Base-by-base conservation (phyloP, 1,140 invertebrate genomes). In the Tetramorium simillimum region DNA sequence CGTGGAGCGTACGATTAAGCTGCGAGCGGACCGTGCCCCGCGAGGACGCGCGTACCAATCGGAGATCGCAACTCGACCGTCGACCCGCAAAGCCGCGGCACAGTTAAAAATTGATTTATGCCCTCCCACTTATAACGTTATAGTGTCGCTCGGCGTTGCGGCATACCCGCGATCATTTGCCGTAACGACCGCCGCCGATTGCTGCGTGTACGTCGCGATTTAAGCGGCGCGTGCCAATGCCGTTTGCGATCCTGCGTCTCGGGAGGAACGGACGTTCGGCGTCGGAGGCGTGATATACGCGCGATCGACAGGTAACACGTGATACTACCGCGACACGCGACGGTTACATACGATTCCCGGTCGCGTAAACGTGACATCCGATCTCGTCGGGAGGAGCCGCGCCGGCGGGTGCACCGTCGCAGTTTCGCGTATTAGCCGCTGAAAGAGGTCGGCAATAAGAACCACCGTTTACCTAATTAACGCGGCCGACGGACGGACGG, bases 381-480 rank as follows among this genome's bases (percentile, higher is more conserved):
- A 53, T 65, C 7, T 21, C 18, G 28, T 1, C 21, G 7, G 21
- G 28, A 63, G 37, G 18, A 67, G 14, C 33, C 21, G 33, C 33
- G 21, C 14, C 33, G 33, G 37, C 18, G 40, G 21, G 43, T 6
- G 3, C 37, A 21, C 10, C 72, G 33, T 67, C 65, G 76, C 80
- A 73, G 67, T 87, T 82, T 43, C 58, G 67, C 75, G 80, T 3
- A 87, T 90, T 89, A 90, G 56, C 40, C 37, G 73, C n/a, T 88
- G 77, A 91, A 90, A 88, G 86, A 91, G 90, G 87, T 86, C 90
- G 90, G 77, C 89, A 91, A 91, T 91, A 84, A 81, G 73, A 90
- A 85, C 76, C 72, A 86, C 62, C 89, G 90, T 90, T 91, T 91
- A 91, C 84, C 75, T 86, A 91, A 91, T 91, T 91, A 91, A 90